These are phyloP conservation scores for Holothuria glaberrima DNA, from an alignment of 35 echinoderm and acorn worm genomes.

Conservation along the genomic window DNA sequence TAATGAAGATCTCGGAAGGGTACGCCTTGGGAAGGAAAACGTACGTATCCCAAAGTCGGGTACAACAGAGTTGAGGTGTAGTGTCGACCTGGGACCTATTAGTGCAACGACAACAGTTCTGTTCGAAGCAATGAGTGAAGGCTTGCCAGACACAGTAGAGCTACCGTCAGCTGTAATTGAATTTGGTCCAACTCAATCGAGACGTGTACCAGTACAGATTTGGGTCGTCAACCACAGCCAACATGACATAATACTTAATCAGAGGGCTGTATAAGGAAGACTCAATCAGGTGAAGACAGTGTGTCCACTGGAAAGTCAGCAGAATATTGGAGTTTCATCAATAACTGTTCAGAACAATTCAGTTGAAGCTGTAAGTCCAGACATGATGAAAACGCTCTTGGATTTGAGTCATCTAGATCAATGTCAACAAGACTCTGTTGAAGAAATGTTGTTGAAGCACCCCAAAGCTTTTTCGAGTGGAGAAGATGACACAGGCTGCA, in stretches of 20 bases:
- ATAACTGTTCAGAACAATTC: background rate
- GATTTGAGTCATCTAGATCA: background rate
- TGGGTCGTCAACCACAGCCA: conserved; percentile 3
- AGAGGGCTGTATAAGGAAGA: background rate
- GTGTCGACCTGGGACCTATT: background rate
- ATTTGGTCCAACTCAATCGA: background rate
- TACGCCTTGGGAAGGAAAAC: background rate
- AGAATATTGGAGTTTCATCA: background rate
- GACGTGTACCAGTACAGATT: background rate
- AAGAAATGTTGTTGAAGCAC: background rate
- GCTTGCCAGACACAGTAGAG: background rate
- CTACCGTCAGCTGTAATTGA: background rate
- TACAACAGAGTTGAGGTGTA: background rate
- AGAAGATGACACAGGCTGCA: background rate
- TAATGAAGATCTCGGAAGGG: background rate
- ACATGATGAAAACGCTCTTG: background rate
- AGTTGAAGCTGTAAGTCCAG: background rate
- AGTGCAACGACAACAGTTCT: background rate
- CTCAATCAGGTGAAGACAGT: background rate
- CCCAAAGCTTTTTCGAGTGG: too few relatives aligned
- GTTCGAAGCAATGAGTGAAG: background rate
- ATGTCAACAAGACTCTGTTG: background rate
- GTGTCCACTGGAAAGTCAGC: background rate
- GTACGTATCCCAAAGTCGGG: background rate
- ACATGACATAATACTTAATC: background rate